Conservation (phyloP, 2,888 invertebrate genomes). For the Oithona nana region DNA sequence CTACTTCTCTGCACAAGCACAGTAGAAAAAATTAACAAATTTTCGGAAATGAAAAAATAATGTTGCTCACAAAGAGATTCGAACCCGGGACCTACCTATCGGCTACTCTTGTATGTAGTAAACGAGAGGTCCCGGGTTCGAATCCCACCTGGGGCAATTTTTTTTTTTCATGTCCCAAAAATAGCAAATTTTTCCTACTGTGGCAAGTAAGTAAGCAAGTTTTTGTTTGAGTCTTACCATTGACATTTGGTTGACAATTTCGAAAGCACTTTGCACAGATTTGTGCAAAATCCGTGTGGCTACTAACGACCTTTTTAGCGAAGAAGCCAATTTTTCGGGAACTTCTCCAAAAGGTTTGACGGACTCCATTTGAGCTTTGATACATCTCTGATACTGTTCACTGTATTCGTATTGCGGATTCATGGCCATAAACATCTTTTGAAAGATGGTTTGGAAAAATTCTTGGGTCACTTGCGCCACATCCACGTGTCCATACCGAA, state of each 20-base stretch:
- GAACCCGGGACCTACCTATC: too few species aligned
- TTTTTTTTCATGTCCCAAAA: too few species aligned
- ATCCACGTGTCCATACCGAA: constrained; percentile 60
- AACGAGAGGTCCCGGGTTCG: too few species aligned
- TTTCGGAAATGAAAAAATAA: too few species aligned
- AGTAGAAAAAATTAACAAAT: too few species aligned
- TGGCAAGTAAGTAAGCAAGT: too few species aligned
- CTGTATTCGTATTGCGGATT: constrained; percentile 16
- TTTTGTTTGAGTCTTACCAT: constrained; percentile 38
- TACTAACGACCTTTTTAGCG: constrained; percentile 76
- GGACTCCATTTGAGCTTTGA: constrained; percentile 74
- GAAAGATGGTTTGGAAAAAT: constrained; percentile 78
- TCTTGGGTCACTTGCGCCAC: constrained; percentile 69
- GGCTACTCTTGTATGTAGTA: too few species aligned
- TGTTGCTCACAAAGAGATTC: too few species aligned
- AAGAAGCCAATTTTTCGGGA: constrained; percentile 67
- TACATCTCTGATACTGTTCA: constrained; percentile 55
- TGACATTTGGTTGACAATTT: constrained; percentile 54
- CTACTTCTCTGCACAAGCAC: background rate
- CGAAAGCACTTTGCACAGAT: constrained; percentile 58
- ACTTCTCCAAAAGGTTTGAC: constrained; percentile 87
- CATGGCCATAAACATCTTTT: constrained; percentile 61
- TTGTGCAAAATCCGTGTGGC: constrained; percentile 84
- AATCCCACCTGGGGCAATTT: too few species aligned
- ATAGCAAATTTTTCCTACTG: too few species aligned